Percentiles rank a stretch among this genome's conserved stretches.
Evolutionary conservation across 1,140 invertebrate species (phyloP).

Genomic region (Rhopalosiphum padi): DNA sequence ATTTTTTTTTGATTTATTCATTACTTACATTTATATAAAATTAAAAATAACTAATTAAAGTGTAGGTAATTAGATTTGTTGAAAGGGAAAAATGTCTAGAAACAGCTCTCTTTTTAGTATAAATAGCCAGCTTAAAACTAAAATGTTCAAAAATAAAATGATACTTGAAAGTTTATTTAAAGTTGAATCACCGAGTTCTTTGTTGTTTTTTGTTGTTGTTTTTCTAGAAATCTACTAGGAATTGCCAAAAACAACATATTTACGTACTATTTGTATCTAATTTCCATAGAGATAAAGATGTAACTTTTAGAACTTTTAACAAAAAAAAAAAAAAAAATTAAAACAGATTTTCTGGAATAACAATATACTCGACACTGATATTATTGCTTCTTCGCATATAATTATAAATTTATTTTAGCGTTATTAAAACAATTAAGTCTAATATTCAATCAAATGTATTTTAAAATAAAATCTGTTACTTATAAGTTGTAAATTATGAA

Average conservation of each 20-base stretch:
- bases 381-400: background rate
- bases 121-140: background rate
- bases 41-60: background rate
- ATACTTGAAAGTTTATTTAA: background rate
- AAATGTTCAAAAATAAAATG: background rate
- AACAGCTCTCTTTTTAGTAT: background rate
- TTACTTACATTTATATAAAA: background rate
- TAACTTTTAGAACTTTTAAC: background rate
- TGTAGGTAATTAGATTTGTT: background rate
- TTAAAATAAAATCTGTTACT: background rate
- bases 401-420: background rate
- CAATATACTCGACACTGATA: too few species aligned
- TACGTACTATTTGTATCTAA: background rate
- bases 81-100: too few species aligned
- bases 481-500: too few species aligned
- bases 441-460: background rate
- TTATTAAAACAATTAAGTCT: background rate
- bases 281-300: background rate
- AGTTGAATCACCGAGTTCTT: background rate
- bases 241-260: background rate
- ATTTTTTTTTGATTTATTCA: background rate
- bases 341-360: background rate
- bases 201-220: background rate
- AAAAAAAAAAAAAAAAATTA: too few species aligned
- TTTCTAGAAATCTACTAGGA: background rate